phyloP scores from a whole-genome alignment of 2,113 vertebrate genomes.

The Forbesichthys agassizii region DNA sequence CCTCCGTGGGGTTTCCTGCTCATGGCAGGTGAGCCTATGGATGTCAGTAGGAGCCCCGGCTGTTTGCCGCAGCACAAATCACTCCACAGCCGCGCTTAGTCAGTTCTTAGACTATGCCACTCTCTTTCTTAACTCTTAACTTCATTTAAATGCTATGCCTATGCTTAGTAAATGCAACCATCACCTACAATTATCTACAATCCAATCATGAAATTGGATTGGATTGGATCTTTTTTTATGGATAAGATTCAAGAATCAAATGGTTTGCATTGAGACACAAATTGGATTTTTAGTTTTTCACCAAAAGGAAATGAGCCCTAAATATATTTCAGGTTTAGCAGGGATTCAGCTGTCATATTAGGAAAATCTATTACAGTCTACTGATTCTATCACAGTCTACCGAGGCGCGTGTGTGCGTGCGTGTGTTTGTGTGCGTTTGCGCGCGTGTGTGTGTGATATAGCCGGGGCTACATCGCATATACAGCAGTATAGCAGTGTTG shows the following conservation, averaged over 20 bases:
- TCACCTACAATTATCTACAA: too few species aligned
- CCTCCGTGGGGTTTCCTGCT: slow-evolving; percentile 15
- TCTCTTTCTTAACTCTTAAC: neutral
- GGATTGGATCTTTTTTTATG: neutral
- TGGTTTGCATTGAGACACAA: neutral
- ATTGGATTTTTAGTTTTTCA: slow-evolving; percentile 11
- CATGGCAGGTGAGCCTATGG: slow-evolving; percentile 2
- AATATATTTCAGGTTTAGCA: slow-evolving; percentile 35
- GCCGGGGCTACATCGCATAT: neutral
- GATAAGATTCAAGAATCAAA: neutral
- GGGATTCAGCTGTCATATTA: slow-evolving; percentile 19
- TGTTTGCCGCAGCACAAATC: neutral
- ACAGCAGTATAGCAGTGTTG: neutral
- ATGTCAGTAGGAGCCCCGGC: slow-evolving; percentile 19
- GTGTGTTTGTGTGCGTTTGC: too few species aligned
- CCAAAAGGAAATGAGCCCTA: slow-evolving; percentile 25
- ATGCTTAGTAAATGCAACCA: too few species aligned
- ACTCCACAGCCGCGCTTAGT: slow-evolving; percentile 12
- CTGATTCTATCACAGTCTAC: neutral
- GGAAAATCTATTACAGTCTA: neutral
- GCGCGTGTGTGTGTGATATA: neutral
- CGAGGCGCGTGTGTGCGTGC: too few species aligned
- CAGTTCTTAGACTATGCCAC: neutral
- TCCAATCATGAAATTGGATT: too few species aligned
- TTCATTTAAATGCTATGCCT: too few species aligned